Conservation (phyloP, 1,140 invertebrate genomes). For the Aphidius gifuensis region DNA sequence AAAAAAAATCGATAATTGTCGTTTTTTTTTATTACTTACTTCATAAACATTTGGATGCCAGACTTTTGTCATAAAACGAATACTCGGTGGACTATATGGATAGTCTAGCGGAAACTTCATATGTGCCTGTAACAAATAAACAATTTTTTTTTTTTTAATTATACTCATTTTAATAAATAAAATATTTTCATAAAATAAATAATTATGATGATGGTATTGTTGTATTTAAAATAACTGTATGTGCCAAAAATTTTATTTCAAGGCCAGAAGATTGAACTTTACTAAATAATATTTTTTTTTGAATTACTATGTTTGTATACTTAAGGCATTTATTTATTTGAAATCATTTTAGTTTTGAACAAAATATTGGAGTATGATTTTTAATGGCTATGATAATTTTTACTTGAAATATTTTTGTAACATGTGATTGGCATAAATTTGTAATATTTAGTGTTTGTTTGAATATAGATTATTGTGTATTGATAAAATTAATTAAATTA, state of each 20-base stretch:
- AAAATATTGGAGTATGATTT: no score
- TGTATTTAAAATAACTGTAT: neutral
- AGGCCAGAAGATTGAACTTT: neutral
- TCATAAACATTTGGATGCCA: constrained; percentile 99
- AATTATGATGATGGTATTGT: neutral
- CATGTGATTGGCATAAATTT: no score
- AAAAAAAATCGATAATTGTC: constrained; percentile 43
- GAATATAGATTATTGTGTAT: no score
- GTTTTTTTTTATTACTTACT: constrained; percentile 63
- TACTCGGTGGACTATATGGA: constrained; percentile 96
- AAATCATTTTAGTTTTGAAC: no score
- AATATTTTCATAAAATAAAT: constrained; percentile 1
- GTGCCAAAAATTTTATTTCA: no score
- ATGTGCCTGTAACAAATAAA: constrained; percentile 78
- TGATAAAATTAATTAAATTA: no score
- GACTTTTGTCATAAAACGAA: constrained; percentile 97
- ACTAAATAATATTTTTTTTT: neutral
- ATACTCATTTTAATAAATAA: neutral
- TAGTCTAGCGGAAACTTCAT: constrained; percentile 98
- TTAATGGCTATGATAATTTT: no score
- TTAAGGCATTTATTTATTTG: neutral
- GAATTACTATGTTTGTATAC: no score
- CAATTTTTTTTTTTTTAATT: constrained; percentile 24
- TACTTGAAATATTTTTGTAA: no score
- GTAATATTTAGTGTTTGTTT: no score